A percentile compares a stretch with the other conserved stretches of the same genome.
Evolutionary conservation across 2,888 invertebrate species (phyloP).

Genomic region (Athalia cordata): DNA sequence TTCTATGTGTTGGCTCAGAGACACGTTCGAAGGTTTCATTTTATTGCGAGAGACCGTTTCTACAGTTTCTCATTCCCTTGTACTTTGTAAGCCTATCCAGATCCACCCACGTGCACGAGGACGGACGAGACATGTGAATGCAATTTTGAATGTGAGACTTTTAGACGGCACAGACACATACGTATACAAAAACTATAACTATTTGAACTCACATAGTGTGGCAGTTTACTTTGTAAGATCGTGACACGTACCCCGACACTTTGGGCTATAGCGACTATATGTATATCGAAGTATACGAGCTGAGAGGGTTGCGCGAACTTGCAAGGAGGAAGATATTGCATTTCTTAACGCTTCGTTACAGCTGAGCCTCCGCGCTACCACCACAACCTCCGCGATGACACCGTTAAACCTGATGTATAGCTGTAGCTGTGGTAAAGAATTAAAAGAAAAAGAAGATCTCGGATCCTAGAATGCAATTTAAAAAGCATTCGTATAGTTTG

Average conservation of each 20-base stretch:
- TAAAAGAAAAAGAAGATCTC: no score
- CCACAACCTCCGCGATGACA: neutral
- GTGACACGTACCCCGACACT: constrained; percentile 15
- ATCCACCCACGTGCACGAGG: neutral
- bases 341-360: constrained; percentile 38
- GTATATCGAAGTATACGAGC: constrained; percentile 19
- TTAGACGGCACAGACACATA: neutral
- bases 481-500: no score
- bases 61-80: neutral
- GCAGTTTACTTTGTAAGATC: constrained; percentile 33
- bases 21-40: constrained; percentile 50
- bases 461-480: no score
- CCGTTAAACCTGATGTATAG: constrained; percentile 9
- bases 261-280: constrained; percentile 17
- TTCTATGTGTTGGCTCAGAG: constrained; percentile 9
- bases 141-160: neutral
- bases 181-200: neutral
- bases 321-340: constrained; percentile 46
- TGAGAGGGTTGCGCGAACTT: neutral
- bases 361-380: neutral
- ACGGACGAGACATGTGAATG: neutral
- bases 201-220: neutral
- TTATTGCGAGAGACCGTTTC: constrained; percentile 53
- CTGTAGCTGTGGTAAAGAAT: no score
- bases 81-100: neutral